A percentile compares a stretch with the other conserved stretches of the same genome.
These are phyloP conservation scores for Marcusenius ussheri DNA, from an alignment of 2,113 vertebrate species.

Conservation along the genomic window DNA sequence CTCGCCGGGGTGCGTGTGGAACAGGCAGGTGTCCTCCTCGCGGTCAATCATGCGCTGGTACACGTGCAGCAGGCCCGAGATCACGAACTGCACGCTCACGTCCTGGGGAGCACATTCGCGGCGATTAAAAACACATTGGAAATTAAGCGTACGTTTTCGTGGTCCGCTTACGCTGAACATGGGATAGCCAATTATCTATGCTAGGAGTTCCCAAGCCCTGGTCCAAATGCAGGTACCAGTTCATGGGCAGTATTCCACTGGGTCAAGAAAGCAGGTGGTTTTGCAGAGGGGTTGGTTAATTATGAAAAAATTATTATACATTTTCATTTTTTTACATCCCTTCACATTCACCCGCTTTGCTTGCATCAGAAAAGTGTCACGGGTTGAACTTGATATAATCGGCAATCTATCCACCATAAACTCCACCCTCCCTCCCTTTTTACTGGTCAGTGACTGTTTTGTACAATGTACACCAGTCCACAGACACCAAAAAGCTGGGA, in stretches of 20 bases:
- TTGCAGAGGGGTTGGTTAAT: not conserved
- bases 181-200: not conserved
- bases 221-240: not conserved
- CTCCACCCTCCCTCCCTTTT: not conserved
- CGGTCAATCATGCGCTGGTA: conserved; percentile 86
- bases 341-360: not conserved
- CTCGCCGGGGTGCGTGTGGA: conserved; percentile 82
- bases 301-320: not conserved
- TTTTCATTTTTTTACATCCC: not conserved
- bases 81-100: conserved; percentile 79
- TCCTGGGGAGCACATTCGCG: not conserved
- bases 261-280: not conserved
- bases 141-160: not conserved
- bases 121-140: not conserved
- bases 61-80: conserved; percentile 81
- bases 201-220: not conserved
- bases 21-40: conserved; percentile 79
- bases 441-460: not conserved
- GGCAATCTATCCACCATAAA: not conserved
- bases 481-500: not conserved
- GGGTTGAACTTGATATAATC: not conserved
- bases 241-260: not conserved
- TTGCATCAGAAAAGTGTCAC: not conserved
- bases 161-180: not conserved
- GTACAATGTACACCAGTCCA: not conserved